Evolutionary conservation across 2,797 vertebrate species (phyloP).

Genomic region (Tokudaia tokunoshimensis): DNA sequence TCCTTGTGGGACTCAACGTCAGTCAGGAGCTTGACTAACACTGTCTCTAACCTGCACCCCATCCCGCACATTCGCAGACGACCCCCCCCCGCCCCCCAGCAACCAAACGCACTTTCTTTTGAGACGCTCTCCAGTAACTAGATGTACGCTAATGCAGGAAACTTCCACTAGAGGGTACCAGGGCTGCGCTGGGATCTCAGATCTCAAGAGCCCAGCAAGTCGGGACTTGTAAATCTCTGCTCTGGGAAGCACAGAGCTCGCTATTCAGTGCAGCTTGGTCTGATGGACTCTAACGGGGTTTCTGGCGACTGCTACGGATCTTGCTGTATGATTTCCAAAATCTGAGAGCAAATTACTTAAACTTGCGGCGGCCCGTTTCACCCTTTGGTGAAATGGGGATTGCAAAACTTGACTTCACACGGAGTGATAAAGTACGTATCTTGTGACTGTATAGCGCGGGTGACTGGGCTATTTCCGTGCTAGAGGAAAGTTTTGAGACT

Average conservation of each 20-base stretch:
- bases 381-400: conserved; percentile 49
- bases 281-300: background rate
- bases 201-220: background rate
- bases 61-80: background rate
- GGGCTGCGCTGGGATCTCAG: conserved; percentile 59
- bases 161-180: conserved; percentile 82
- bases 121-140: background rate
- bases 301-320: conserved; percentile 1
- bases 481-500: background rate
- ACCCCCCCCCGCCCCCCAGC: background rate
- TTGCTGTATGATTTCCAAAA: conserved; percentile 32
- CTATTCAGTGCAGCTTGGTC: background rate
- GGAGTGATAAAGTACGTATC: background rate
- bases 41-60: background rate
- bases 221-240: background rate
- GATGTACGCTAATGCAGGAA: conserved; percentile 42
- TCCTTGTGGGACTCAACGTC: background rate
- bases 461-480: conserved; percentile 2
- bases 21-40: background rate
- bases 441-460: background rate
- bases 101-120: background rate
- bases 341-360: conserved; percentile 51
- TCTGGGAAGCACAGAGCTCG: background rate
- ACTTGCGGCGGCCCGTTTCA: background rate
- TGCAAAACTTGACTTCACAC: conserved; percentile 26